Conservation (phyloP, 2,113 vertebrate species). For the Macrotis lagotis region DNA sequence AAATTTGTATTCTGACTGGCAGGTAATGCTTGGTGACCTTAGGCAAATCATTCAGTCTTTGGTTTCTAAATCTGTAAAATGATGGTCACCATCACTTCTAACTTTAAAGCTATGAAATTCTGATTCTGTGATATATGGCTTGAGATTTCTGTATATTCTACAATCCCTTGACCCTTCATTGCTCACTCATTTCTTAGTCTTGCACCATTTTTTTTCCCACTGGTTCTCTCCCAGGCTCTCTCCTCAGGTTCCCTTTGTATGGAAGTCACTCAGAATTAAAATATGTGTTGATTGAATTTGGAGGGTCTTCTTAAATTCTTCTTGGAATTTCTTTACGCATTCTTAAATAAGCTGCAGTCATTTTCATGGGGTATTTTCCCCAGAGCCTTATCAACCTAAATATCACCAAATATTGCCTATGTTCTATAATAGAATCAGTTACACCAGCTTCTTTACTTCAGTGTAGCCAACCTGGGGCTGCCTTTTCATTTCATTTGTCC, state of each 20-base stretch:
- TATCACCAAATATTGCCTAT: not conserved
- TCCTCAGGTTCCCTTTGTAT: not conserved
- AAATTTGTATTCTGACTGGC: not conserved
- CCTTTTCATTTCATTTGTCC: not conserved
- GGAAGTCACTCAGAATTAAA: not conserved
- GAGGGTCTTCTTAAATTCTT: not conserved
- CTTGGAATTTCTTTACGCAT: too few relatives aligned
- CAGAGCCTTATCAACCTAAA: not conserved
- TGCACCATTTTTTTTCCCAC: not conserved
- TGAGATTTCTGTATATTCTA: too few relatives aligned
- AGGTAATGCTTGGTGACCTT: too few relatives aligned
- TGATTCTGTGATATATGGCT: not conserved
- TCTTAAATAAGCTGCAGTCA: not conserved
- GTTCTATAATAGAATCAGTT: not conserved
- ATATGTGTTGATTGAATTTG: not conserved
- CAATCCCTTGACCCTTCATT: too few relatives aligned
- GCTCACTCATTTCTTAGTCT: too few relatives aligned
- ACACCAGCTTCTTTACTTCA: not conserved
- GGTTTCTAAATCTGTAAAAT: not conserved
- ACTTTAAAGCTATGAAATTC: not conserved
- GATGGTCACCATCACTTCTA: not conserved
- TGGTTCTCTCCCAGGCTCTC: not conserved
- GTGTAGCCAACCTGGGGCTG: not conserved
- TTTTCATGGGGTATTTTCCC: not conserved
- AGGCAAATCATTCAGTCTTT: not conserved